These are phyloP conservation scores for Australoheros facetus DNA, from an alignment of 2,797 vertebrate species.

Conservation along the genomic window DNA sequence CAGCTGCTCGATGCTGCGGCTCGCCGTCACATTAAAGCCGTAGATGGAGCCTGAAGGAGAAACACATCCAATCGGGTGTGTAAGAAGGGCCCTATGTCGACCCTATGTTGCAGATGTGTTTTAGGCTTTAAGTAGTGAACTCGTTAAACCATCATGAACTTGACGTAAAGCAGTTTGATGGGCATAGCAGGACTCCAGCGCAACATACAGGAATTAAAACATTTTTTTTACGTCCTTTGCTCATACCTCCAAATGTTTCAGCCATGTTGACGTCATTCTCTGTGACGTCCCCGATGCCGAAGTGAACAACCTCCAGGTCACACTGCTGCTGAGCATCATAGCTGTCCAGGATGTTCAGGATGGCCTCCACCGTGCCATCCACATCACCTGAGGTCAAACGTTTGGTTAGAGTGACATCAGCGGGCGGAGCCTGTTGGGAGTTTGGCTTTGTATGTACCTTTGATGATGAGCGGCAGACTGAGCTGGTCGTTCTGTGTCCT, in stretches of 20 bases:
- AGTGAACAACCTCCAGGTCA: constrained; percentile 87
- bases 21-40: constrained; percentile 89
- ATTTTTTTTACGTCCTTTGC: not conserved
- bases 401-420: not conserved
- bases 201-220: not conserved
- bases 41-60: constrained; percentile 84
- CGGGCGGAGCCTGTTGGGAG: not conserved
- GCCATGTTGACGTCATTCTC: constrained; percentile 92
- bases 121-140: no score
- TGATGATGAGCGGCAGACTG: constrained; percentile 84
- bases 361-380: constrained; percentile 91
- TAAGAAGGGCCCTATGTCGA: not conserved
- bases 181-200: not conserved
- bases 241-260: constrained; percentile 85
- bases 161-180: accelerated
- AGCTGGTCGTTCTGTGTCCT: constrained; percentile 63
- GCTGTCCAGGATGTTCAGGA: constrained; percentile 87
- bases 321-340: constrained; percentile 90
- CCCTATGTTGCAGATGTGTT: not conserved
- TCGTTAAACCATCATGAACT: not conserved
- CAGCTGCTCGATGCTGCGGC: constrained; percentile 79
- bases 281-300: constrained; percentile 89
- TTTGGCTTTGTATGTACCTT: constrained; percentile 79
- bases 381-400: constrained; percentile 85
- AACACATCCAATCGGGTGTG: not conserved